Evolutionary conservation across 2,888 invertebrate genomes (phyloP).

Genomic region (Ormyrus rosae): DNA sequence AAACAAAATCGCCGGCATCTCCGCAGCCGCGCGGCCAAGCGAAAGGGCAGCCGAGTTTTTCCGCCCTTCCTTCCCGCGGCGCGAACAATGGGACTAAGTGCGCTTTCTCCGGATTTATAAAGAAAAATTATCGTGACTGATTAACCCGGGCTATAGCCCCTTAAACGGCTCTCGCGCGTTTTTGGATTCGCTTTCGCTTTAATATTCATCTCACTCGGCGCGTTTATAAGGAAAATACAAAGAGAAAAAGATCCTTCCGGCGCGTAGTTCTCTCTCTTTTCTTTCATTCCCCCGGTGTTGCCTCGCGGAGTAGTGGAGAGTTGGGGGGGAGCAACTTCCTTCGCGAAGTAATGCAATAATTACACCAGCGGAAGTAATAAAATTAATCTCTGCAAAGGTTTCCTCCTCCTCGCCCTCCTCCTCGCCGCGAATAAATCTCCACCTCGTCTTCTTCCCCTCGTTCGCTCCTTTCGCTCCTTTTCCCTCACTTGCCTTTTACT

Average conservation of each 20-base stretch:
- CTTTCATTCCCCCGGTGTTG: background rate
- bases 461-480: constrained; percentile 50
- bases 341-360: constrained; percentile 73
- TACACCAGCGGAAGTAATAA: constrained; percentile 75
- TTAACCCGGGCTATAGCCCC: constrained; percentile 12
- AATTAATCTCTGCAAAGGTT: constrained; percentile 71
- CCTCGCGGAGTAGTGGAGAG: background rate
- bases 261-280: background rate
- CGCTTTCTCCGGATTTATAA: constrained; percentile 14
- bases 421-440: constrained; percentile 39
- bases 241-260: constrained; percentile 15
- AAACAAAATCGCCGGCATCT: background rate
- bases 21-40: background rate
- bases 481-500: constrained; percentile 17
- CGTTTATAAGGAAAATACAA: constrained; percentile 35
- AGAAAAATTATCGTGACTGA: constrained; percentile 48
- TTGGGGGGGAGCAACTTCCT: constrained; percentile 63
- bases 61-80: background rate
- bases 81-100: background rate
- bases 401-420: constrained; percentile 46
- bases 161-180: background rate
- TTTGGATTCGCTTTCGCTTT: constrained; percentile 25
- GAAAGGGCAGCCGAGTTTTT: constrained; percentile 17
- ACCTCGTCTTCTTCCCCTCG: constrained; percentile 48
- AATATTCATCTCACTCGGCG: constrained; percentile 33